Percentiles rank a stretch among this genome's conserved stretches.
These are phyloP conservation scores for Cossypha heuglini DNA, from an alignment of 2,797 vertebrate genomes.

Conservation along the genomic window DNA sequence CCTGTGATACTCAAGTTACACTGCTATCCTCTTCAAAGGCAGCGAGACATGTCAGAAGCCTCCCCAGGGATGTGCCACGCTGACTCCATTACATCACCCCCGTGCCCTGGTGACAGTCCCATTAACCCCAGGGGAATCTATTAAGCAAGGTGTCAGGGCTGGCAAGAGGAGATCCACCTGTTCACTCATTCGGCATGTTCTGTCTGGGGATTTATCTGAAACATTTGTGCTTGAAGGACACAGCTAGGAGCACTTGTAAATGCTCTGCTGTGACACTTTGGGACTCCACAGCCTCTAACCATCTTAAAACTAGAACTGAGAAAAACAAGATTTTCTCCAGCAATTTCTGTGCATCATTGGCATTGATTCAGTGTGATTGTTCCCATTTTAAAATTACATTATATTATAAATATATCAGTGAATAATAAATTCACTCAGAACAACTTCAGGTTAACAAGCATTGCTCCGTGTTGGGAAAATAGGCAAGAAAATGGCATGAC, in stretches of 20 bases:
- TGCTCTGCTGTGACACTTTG: fast-evolving
- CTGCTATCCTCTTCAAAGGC: background rate
- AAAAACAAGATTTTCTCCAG: background rate
- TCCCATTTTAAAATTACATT: background rate
- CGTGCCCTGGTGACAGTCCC: slow-evolving; percentile 61
- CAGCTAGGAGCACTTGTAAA: background rate
- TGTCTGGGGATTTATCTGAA: slow-evolving; percentile 5
- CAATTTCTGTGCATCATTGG: background rate
- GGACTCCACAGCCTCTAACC: background rate
- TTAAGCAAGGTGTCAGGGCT: background rate
- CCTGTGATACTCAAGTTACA: background rate
- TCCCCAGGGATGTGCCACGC: fast-evolving
- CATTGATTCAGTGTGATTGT: background rate
- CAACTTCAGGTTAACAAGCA: background rate
- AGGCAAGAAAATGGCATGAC: background rate
- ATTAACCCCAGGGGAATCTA: slow-evolving; percentile 73
- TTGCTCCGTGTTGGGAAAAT: background rate
- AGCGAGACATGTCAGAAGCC: background rate
- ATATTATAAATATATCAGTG: background rate
- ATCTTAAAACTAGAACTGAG: background rate
- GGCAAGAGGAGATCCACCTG: slow-evolving; percentile 49
- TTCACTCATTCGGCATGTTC: slow-evolving; percentile 30
- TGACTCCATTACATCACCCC: slow-evolving; percentile 45
- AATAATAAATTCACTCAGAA: background rate
- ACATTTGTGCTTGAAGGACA: background rate